Percentiles rank a stretch among this genome's conserved stretches.
phyloP scores from a whole-genome alignment of 2,113 vertebrate species.

The Gasterosteus aculeatus region DNA sequence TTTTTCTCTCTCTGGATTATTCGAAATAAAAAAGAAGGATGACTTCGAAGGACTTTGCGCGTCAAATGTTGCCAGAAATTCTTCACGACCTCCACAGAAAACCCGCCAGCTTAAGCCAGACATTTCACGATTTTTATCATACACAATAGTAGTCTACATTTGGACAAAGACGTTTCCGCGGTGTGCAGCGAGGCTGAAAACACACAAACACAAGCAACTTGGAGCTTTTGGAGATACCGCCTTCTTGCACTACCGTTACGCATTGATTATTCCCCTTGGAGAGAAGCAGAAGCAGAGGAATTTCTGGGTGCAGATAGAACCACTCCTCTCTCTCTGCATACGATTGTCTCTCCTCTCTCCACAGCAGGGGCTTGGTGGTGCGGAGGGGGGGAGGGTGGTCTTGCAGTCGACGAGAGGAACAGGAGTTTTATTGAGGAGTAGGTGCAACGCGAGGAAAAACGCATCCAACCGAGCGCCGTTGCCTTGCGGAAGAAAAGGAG shows the following conservation, averaged over 20 bases:
- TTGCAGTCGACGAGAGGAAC: slow-evolving; percentile 79
- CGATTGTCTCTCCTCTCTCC: slow-evolving; percentile 63
- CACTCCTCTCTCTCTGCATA: slow-evolving; percentile 69
- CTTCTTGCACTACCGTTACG: slow-evolving; percentile 58
- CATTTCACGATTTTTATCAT: not conserved
- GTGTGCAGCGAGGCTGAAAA: slow-evolving; percentile 7
- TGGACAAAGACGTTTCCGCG: not conserved
- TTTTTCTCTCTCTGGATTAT: not conserved
- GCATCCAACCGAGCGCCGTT: slow-evolving; percentile 45
- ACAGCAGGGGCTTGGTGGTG: slow-evolving; percentile 64
- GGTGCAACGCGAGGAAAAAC: slow-evolving; percentile 70
- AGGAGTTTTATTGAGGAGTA: slow-evolving; percentile 79
- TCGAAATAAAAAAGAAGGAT: not conserved
- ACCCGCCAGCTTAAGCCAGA: not conserved
- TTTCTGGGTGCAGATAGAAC: slow-evolving; percentile 75
- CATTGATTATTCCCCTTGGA: slow-evolving; percentile 59
- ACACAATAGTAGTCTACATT: not conserved
- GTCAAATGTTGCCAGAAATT: not conserved
- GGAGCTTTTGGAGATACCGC: slow-evolving; percentile 50
- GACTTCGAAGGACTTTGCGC: slow-evolving; percentile 31
- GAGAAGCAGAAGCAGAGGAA: slow-evolving; percentile 65
- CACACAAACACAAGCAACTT: slow-evolving; percentile 42
- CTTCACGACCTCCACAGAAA: slow-evolving; percentile 3
- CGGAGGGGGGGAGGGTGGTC: slow-evolving; percentile 77
- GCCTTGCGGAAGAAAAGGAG: slow-evolving; percentile 52